Percentiles rank a stretch among this genome's conserved stretches.
Conservation (phyloP, 2,113 vertebrate genomes). For the Triplophysa tibetana region DNA sequence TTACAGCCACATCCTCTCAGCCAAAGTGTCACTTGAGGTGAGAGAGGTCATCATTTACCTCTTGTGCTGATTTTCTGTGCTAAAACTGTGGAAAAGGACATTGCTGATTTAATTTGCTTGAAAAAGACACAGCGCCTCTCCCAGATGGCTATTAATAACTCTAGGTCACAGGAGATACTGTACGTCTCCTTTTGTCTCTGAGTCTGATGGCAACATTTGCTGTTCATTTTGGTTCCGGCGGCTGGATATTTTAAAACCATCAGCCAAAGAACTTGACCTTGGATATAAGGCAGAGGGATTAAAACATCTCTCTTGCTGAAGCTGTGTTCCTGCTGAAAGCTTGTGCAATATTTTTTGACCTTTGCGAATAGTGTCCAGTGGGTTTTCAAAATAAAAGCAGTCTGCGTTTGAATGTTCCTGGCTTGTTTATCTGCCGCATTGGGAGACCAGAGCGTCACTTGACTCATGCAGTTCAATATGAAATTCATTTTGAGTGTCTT, state of each 20-base stretch:
- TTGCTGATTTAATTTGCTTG: constrained; percentile 43
- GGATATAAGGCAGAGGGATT: background rate
- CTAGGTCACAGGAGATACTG: constrained; percentile 28
- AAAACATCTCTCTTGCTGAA: background rate
- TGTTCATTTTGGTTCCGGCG: background rate
- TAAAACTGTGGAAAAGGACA: constrained; percentile 36
- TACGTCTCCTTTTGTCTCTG: background rate
- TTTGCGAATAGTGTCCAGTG: background rate
- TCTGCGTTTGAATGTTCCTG: background rate
- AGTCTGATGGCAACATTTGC: background rate
- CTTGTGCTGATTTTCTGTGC: background rate
- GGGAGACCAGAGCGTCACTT: background rate
- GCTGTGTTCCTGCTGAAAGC: background rate
- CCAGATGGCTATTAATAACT: constrained; percentile 46
- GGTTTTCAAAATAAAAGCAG: background rate
- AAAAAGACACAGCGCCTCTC: constrained; percentile 2
- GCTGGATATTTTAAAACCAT: background rate
- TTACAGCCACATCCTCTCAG: background rate
- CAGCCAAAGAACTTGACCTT: constrained; percentile 16
- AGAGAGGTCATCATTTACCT: background rate
- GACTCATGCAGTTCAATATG: background rate
- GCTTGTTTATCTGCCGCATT: background rate
- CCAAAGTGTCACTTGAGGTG: background rate
- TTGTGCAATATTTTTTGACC: background rate
- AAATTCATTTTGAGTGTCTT: background rate